Percentiles rank a stretch among this genome's conserved stretches.
phyloP scores from a whole-genome alignment of 2,888 invertebrate genomes.

The Conops quadrifasciatus region DNA sequence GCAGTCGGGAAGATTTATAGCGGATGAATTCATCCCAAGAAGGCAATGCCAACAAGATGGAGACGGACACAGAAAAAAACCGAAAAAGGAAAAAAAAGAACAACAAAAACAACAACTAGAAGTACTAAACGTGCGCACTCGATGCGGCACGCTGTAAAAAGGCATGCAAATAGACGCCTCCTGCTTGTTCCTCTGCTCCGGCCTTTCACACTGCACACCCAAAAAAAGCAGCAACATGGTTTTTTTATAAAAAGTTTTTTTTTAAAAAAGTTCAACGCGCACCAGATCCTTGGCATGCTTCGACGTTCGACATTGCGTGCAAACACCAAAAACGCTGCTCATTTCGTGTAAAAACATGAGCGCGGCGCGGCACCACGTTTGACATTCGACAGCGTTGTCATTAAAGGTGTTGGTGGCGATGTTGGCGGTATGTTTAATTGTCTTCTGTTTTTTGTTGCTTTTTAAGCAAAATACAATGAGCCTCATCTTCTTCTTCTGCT shows the following conservation, averaged over 20 bases:
- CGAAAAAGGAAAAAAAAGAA: neutral
- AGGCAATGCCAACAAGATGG: conserved; percentile 26
- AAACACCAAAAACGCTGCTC: neutral
- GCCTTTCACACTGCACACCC: too few relatives aligned
- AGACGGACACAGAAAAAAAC: neutral
- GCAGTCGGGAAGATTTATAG: conserved; percentile 26
- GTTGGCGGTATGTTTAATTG: conserved; percentile 16
- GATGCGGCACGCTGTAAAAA: neutral
- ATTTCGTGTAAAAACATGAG: neutral
- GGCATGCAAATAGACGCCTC: conserved; percentile 1
- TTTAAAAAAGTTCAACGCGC: conserved; percentile 2
- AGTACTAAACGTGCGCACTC: conserved; percentile 4
- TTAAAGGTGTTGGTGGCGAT: neutral
- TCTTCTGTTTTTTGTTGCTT: neutral
- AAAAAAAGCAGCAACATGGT: too few relatives aligned
- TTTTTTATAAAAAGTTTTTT: neutral
- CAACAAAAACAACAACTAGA: neutral
- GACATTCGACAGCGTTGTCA: neutral
- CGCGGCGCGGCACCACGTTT: conserved; percentile 4
- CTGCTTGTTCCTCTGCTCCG: too few relatives aligned
- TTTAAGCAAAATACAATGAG: too few relatives aligned
- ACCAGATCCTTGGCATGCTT: conserved; percentile 21
- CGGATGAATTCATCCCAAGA: conserved; percentile 27
- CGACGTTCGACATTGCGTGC: neutral
- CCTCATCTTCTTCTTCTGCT: conserved; percentile 1